Percentiles rank a stretch among this genome's conserved stretches.
Evolutionary conservation across 2,888 invertebrate genomes (phyloP).

Genomic region (Platerodrilus igneus): DNA sequence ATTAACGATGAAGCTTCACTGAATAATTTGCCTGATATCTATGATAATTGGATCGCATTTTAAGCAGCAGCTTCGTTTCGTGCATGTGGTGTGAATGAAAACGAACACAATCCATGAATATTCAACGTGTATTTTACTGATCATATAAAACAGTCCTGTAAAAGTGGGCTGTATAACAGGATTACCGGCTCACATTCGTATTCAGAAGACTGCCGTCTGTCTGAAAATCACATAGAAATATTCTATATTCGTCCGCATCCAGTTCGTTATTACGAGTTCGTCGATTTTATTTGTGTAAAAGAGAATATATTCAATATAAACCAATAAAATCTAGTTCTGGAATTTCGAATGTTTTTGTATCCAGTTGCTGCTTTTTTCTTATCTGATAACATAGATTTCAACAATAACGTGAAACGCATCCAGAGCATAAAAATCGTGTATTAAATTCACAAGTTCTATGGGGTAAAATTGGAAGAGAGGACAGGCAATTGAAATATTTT

Average conservation of each 20-base stretch:
- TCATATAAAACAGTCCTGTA: constrained; percentile 39
- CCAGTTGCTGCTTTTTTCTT: too few species aligned
- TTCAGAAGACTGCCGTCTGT: constrained; percentile 27
- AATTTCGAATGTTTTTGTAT: too few species aligned
- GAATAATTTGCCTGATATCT: constrained; percentile 33
- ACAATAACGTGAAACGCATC: too few species aligned
- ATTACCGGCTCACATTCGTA: constrained; percentile 36
- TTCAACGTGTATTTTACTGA: constrained; percentile 41
- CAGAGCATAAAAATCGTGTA: too few species aligned
- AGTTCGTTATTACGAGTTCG: constrained; percentile 26
- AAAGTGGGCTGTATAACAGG: constrained; percentile 39
- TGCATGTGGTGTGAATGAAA: constrained; percentile 28
- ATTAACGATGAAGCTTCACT: constrained; percentile 24
- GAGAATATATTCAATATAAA: too few species aligned
- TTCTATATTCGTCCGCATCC: constrained; percentile 37
- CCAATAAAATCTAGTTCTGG: too few species aligned
- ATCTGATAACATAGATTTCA: too few species aligned
- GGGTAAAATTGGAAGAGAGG: too few species aligned
- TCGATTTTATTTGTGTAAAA: constrained; percentile 25
- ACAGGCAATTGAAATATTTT: too few species aligned
- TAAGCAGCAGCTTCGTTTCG: constrained; percentile 31
- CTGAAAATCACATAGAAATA: constrained; percentile 36
- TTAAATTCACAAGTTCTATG: too few species aligned
- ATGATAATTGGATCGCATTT: constrained; percentile 39
- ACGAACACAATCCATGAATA: constrained; percentile 39